Evolutionary conservation across 2,113 vertebrate genomes (phyloP).

Genomic region (Mormoops blainvillei): DNA sequence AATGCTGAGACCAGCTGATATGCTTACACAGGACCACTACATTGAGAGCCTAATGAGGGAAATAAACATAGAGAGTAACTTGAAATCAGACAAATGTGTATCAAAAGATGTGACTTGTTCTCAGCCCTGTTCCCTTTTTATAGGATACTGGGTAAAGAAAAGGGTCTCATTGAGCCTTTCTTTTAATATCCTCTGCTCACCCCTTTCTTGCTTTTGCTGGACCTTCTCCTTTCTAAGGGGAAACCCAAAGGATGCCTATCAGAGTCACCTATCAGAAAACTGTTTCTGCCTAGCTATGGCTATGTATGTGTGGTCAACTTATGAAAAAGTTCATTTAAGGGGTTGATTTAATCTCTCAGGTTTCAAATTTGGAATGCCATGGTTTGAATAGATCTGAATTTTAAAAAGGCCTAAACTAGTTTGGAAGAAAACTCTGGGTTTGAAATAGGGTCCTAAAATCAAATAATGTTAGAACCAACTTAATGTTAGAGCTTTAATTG

Average conservation of each 20-base stretch:
- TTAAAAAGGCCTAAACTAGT: background rate
- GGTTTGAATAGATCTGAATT: background rate
- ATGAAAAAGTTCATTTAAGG: background rate
- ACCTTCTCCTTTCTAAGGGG: background rate
- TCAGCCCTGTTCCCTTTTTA: background rate
- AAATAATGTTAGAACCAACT: background rate
- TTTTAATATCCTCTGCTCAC: background rate
- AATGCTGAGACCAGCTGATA: background rate
- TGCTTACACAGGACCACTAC: background rate
- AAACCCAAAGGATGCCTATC: background rate
- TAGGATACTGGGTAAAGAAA: background rate
- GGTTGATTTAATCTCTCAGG: background rate
- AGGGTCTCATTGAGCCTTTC: background rate
- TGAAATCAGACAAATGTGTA: background rate
- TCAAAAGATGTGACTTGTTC: background rate
- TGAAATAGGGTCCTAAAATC: background rate
- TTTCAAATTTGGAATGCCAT: background rate
- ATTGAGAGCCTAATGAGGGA: background rate
- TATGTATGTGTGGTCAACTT: background rate
- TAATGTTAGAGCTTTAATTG: background rate
- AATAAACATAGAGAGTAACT: background rate
- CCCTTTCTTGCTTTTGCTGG: fast-evolving
- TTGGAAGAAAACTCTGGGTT: background rate
- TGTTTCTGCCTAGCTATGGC: background rate
- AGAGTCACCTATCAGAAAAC: background rate